Percentiles rank a stretch among this genome's conserved stretches.
Evolutionary conservation across 2,113 vertebrate genomes (phyloP).

Genomic region (Mugil cephalus): DNA sequence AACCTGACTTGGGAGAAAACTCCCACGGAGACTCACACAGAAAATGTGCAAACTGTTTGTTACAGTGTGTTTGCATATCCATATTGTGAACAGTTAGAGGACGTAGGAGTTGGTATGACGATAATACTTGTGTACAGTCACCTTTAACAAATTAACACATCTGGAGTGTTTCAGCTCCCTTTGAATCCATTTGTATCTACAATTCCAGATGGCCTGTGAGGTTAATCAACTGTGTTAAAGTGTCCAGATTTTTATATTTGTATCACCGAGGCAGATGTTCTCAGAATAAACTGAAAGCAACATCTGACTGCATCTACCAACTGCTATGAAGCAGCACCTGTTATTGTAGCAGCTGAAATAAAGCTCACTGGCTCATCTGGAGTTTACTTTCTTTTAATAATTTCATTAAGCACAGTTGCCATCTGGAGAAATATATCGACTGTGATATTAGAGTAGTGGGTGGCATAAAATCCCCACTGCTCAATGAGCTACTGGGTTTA

Average conservation of each 20-base stretch:
- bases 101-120: neutral
- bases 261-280: conserved; percentile 59
- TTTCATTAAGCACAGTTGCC: conserved; percentile 5
- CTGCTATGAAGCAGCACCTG: conserved; percentile 63
- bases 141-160: conserved; percentile 17
- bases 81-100: too few species aligned
- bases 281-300: conserved; percentile 43
- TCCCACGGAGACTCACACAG: too few species aligned
- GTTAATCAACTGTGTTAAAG: conserved; percentile 45
- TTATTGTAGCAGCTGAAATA: conserved; percentile 41
- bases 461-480: neutral
- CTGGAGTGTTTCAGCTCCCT: neutral
- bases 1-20: too few species aligned
- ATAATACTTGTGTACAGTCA: neutral
- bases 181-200: conserved; percentile 32
- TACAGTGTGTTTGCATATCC: too few species aligned
- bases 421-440: conserved; percentile 40
- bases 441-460: conserved; percentile 8
- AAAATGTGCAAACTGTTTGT: too few species aligned
- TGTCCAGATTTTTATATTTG: conserved; percentile 24
- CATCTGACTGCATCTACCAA: conserved; percentile 53
- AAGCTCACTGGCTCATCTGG: conserved; percentile 15
- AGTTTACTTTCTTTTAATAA: neutral
- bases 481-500: neutral
- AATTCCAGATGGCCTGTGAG: conserved; percentile 49